Base-by-base conservation (phyloP, 2,113 vertebrate species). In the Mesocricetus auratus region DNA sequence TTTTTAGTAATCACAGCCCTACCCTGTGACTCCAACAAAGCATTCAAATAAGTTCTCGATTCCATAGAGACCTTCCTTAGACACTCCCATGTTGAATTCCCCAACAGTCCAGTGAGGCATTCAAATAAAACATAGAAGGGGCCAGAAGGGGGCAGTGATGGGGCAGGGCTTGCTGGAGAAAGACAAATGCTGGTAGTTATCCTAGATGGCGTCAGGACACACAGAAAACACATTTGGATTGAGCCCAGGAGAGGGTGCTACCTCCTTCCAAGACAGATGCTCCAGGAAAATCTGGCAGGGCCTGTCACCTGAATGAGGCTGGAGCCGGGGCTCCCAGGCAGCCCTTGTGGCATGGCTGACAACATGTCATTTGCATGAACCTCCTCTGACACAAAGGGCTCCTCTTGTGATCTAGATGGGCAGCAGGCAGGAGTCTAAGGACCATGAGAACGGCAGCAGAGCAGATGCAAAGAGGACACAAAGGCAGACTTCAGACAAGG, bases 221-320 rank as follows among this genome's bases (percentile, higher is more conserved):
- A 89, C 0, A 91, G 83, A 95, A 97, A 94, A 91, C 73, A 91
- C 73, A 91, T 97, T 97, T 98, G 98, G 97, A 97, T 91, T 97
- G 94, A 97, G 97, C 98, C 98, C 98, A 98, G 98, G 96, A 98
- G 98, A 98, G 97, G 97, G 98, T 98, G 98, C 98, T 97, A 92
- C 97, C 92, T 95, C 93, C 98, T 95, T 98, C 96, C 62, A 97
- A 97, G 95, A 97, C 92, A 95, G 93, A 12, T 4, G 58, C 0
- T 75, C 86, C 64, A 93, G 91, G 94, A 93, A 47, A 62, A 73
- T 75, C 26, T 0, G 21, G 77, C 42, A 91, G 31, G 24, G 74
- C 68, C 85, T 78, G 96, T 56, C 85, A 87, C 83, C 95, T 92
- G 93, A 92, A 73, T 3, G 77, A 90, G 88, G 53, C 71, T 39